Base-by-base conservation (phyloP, 2,113 vertebrate genomes). In the Progne subis region DNA sequence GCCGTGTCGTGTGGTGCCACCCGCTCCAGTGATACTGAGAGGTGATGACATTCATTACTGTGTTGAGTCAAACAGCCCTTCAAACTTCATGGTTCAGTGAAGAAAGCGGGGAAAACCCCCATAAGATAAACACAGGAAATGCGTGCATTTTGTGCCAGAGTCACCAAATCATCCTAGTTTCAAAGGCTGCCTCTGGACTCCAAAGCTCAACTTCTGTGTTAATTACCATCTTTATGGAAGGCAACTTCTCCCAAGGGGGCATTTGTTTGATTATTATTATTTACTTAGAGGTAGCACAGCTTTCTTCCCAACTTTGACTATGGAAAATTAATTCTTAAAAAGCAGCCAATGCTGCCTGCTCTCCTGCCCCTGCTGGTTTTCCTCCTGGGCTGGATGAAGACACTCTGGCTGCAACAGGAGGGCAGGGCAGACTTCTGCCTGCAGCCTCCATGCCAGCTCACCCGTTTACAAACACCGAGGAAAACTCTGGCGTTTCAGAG, bases 151-250 rank as follows among this genome's bases (percentile, higher is more conserved):
- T 12, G 59, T 25, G 39, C 50, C 43, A 31, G 56, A 76, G 85
- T 60, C 55, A 63, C 89, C 83, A 72, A 71, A 76, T 61, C 55
- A 10, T 34, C 55, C 49, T 12, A 8, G 47, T 56, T 76, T 82
- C 92, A 63, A 55, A 75, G 57, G 46, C 92, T 85, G 83, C 80
- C 83, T 91, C 80, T 3, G 67, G 88, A 85, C 37, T 34, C 3
- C 5, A 29, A 61, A 12, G 84, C 75, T 57, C 11, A 2, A 60
- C 55, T 57, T 82, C 88, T n/a, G 11, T 32, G 64, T 95, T 96
- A 96, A 97, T 97, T 97, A 98, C 95, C 97, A 82, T 97, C 95
- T 96, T 96, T 89, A 94, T 50, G 93, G 96, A 88, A 96, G 92
- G 81, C 60, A 94, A 77, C 88, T 82, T 89, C 91, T 96, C 97